phyloP scores from a whole-genome alignment of 1,140 invertebrate species.

The Cydia amplana region DNA sequence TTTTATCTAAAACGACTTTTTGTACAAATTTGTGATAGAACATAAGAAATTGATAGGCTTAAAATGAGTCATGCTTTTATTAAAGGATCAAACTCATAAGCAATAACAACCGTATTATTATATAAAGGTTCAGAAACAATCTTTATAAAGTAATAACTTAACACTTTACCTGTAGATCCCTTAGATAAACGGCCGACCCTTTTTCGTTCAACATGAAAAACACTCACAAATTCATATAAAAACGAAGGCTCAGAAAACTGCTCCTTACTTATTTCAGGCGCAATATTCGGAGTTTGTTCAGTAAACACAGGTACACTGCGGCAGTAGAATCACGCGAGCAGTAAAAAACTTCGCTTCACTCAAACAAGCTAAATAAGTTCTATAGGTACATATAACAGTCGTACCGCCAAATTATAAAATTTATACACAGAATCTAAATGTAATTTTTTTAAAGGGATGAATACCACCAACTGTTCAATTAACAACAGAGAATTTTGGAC shows the following conservation, averaged over 20 bases:
- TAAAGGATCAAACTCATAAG: background rate
- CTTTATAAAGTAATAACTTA: background rate
- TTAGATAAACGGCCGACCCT: constrained; percentile 37
- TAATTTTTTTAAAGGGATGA: no score
- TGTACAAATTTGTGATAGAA: no score
- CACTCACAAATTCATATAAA: constrained; percentile 4
- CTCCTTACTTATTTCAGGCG: constrained; percentile 17
- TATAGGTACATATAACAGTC: no score
- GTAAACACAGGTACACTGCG: constrained; percentile 18
- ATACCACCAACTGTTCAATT: no score
- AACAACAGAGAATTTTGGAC: no score
- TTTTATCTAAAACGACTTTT: no score
- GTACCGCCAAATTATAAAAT: no score
- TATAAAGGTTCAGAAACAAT: background rate
- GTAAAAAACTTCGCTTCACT: no score
- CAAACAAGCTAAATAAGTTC: no score
- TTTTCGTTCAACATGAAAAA: background rate
- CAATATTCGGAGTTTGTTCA: constrained; percentile 28
- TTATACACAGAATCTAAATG: no score
- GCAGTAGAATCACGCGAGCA: background rate
- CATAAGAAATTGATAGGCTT: no score
- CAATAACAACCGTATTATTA: background rate
- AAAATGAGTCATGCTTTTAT: no score
- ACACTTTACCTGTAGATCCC: constrained; percentile 31
- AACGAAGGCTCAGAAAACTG: background rate